These are phyloP conservation scores for Caenorhabditis latens DNA, from an alignment of 1,140 invertebrate genomes.

Conservation along the genomic window DNA sequence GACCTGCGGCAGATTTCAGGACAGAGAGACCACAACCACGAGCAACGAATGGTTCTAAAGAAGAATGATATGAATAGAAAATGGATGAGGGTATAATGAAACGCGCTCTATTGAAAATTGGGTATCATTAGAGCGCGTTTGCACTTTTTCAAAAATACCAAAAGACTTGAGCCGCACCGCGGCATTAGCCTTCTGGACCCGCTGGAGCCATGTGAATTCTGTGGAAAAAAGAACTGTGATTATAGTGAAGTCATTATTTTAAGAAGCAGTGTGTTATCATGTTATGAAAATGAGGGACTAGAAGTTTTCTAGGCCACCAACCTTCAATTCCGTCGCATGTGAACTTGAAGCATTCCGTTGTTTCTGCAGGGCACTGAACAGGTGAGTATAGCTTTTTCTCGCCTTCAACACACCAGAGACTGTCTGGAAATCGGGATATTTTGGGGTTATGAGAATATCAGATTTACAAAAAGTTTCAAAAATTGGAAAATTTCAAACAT, in stretches of 20 bases:
- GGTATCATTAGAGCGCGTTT: neutral
- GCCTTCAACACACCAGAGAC: constrained; percentile 46
- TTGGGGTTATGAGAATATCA: too few relatives aligned
- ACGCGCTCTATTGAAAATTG: too few relatives aligned
- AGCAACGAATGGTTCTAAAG: constrained; percentile 54
- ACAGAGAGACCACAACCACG: constrained; percentile 58
- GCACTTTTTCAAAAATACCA: neutral
- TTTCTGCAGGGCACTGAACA: constrained; percentile 52
- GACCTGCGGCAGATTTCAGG: constrained; percentile 32
- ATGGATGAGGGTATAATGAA: too few relatives aligned
- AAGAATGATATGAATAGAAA: neutral
- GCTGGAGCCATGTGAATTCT: neutral
- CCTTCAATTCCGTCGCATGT: constrained; percentile 52
- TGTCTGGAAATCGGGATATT: constrained; percentile 1
- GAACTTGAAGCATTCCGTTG: constrained; percentile 62
- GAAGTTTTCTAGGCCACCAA: neutral
- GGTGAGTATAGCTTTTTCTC: constrained; percentile 35
- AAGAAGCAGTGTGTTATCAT: too few relatives aligned
- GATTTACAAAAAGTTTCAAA: neutral
- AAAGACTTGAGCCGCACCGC: neutral
- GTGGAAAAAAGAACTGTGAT: too few relatives aligned
- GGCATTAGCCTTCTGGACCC: neutral
- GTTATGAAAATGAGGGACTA: neutral
- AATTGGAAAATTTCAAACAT: neutral
- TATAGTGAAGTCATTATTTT: too few relatives aligned